Evolutionary conservation across 2,113 vertebrate genomes (phyloP), one percentile per base, ranked within the genome.

Genomic region (Ginglymostoma cirratum): DNA sequence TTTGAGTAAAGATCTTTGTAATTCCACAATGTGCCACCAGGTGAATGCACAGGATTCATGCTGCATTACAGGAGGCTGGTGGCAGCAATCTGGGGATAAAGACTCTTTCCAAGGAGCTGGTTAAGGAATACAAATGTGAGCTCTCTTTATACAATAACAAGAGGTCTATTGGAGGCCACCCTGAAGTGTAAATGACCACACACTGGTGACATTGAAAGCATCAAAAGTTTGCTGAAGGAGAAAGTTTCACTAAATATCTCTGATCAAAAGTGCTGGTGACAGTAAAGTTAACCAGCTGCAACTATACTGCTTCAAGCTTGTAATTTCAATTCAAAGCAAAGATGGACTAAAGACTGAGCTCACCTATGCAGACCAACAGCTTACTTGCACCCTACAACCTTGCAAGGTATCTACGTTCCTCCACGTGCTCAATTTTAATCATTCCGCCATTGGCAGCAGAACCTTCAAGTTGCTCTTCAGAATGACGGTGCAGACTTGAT

Each of bases 1-100:
- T 90, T 90, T 61, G n/a, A 87, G 55, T 65, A 55, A 55, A 14
- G 30, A 90, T 90, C 87, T 90, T 90, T 90, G 52, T 90, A 90
- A 27, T 52, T 89, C 48, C 85, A 86, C 19, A 86, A 89, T 89
- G 48, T 89, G 48, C 48, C 55, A 55, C 4, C 52, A 90, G 30
- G 12, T 90, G 55, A 61, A 90, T 65, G 27, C 85, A 27, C 85
- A 87, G 23, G 87, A 65, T 52, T 1, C 4, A 5, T 27, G n/a
- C 52, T 34, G 61, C 48, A 34, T 52, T 61, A 90, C 23, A 27
- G 87, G 52, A 10, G 14, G 52, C 52, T 61, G 87, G 55, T 21
- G 52, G 55, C 4, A 65, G 87, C 52, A 90, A 61, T 90, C 48
- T 34, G 5, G 3, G 55, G 27, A 90, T 61, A 90, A 90, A 90